Evolutionary conservation across 2,888 invertebrate genomes (phyloP), one percentile per base, ranked within the genome.

Genomic region (Caenorhabditis sp.): DNA sequence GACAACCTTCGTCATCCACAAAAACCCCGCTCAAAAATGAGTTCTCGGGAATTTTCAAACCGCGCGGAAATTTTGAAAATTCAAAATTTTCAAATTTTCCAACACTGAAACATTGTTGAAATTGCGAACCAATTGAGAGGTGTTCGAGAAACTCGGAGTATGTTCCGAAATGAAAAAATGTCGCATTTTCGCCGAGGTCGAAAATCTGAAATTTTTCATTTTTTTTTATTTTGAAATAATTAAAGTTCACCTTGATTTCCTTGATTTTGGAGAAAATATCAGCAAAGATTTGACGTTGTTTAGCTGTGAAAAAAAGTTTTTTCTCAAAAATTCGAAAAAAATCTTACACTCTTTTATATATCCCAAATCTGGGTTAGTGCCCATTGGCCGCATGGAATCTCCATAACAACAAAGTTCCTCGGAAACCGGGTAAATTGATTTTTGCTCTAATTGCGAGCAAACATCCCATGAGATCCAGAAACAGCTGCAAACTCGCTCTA

Each of bases 391-490:
- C 61, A 89, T 82, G 77, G 89, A 89, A 78, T 89, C 89, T 2
- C 89, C 89, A 81, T 89, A 89, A 36, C 88, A 88, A 82, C 89
- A 89, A 58, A 89, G 88, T 82, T 89, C 89, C 81, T 88, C 88
- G 1, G 53, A 60, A 10, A 51, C 75, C 66, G 55, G 88, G 10
- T 84, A 80, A 50, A 86, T 68, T 31, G 21, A 26, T 12, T 26
- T 3, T 10, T 19, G 21, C 1, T 50, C 27, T 12, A 72, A 57
- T 27, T 51, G 12, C 2, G 50, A 10, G 23, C 36, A 59, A 49
- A 70, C 21, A n/a, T n/a, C 51, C 67, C 23, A 66, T 81, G 57
- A 66, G 59, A 79, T 62, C 53, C 64, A 75, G 50, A 64, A 77
- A 51, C 76, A 76, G 58, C 79, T 78, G 62, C 63, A 75, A 63